Conservation (phyloP, 2,797 vertebrate species). For the Rhinichthys osculus region DNA sequence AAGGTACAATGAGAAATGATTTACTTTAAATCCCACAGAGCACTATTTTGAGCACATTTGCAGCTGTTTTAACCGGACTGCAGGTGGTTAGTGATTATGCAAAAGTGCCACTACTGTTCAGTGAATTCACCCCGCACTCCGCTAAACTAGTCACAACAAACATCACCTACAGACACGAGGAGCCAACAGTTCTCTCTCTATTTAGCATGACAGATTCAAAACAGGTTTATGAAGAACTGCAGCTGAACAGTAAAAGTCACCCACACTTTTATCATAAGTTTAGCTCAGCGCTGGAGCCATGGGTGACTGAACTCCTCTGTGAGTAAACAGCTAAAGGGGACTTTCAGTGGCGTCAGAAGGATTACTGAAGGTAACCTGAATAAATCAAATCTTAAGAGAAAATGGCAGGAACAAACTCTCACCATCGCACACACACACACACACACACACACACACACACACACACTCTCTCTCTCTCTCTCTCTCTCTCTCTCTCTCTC, state of each 20-base stretch:
- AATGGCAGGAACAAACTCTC: conserved; percentile 37
- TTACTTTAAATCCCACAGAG: too few relatives aligned
- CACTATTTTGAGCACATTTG: not conserved
- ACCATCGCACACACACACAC: conserved; percentile 3
- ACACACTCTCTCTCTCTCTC: not conserved
- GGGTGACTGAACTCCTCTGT: conserved; percentile 33
- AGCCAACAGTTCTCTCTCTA: not conserved
- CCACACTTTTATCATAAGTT: conserved; percentile 45
- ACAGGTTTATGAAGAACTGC: conserved; percentile 1
- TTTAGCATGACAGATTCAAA: conserved; percentile 15
- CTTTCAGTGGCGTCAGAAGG: conserved; percentile 35
- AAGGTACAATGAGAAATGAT: too few relatives aligned
- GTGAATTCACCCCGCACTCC: not conserved
- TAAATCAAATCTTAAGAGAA: conserved; percentile 39
- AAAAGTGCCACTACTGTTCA: not conserved
- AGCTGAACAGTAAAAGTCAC: conserved; percentile 26
- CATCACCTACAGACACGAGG: not conserved
- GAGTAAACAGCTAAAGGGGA: conserved; percentile 46
- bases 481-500: too few relatives aligned
- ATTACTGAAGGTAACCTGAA: conserved; percentile 44
- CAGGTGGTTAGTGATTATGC: not conserved
- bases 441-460: not conserved
- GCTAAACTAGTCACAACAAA: not conserved
- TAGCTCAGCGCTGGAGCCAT: conserved; percentile 24
- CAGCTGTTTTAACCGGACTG: not conserved